A percentile compares a stretch with the other conserved stretches of the same genome.
Conservation (phyloP, 2,888 invertebrate species). For the Taenaris catops region DNA sequence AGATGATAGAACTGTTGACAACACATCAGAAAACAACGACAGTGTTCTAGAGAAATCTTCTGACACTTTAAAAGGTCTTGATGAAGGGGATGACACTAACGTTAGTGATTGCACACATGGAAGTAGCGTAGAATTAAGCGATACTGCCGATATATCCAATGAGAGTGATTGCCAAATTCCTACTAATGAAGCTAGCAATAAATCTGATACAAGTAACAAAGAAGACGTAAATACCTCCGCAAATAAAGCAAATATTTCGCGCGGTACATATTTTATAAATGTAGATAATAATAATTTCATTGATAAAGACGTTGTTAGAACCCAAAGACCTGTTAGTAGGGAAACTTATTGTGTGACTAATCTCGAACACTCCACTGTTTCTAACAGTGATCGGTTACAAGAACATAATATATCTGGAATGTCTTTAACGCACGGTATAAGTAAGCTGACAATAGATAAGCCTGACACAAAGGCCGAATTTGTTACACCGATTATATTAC, state of each 20-base stretch:
- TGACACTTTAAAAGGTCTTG: constrained; percentile 33
- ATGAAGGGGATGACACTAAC: constrained; percentile 27
- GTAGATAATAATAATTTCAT: not conserved
- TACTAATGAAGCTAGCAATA: not conserved
- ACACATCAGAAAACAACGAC: constrained; percentile 14
- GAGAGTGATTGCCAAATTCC: not conserved
- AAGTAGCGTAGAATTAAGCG: constrained; percentile 4
- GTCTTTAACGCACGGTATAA: too few relatives aligned
- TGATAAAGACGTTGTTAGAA: not conserved
- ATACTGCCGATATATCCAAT: not conserved
- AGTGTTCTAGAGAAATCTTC: constrained; percentile 33
- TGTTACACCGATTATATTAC: constrained; percentile 16
- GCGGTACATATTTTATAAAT: not conserved
- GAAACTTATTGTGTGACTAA: constrained; percentile 11
- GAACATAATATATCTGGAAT: too few relatives aligned
- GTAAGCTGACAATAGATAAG: not conserved
- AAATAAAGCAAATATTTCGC: constrained; percentile 2
- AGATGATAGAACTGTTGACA: constrained; percentile 5
- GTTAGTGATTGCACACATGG: constrained; percentile 13
- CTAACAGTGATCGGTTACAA: not conserved
- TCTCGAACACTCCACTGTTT: not conserved
- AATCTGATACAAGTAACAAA: too few relatives aligned
- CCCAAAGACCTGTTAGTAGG: constrained; percentile 3
- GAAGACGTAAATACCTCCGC: not conserved
- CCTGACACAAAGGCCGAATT: not conserved